Percentiles rank a stretch among this genome's conserved stretches.
These are phyloP conservation scores for Pseudomyrmex concolor DNA, from an alignment of 1,140 invertebrate genomes.

Conservation along the genomic window DNA sequence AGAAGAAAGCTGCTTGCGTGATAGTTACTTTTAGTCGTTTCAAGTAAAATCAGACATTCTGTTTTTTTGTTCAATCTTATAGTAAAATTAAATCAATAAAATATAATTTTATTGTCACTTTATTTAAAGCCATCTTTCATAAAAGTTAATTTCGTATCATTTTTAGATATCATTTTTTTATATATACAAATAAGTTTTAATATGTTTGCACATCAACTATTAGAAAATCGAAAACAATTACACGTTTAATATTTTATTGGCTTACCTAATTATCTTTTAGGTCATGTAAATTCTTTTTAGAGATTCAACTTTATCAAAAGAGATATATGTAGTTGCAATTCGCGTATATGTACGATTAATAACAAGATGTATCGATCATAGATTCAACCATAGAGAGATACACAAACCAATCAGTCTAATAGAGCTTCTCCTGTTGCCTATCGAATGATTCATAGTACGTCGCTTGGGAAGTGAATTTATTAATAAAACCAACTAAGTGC, in stretches of 20 bases:
- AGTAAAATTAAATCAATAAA: background rate
- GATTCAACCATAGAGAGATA: constrained; percentile 61
- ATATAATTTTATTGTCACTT: constrained; percentile 34
- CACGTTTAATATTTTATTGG: no score
- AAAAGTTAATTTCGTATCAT: background rate
- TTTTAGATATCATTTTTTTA: background rate
- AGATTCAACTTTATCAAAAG: constrained; percentile 25
- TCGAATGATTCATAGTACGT: constrained; percentile 76
- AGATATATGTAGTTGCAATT: constrained; percentile 45
- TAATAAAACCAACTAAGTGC: constrained; percentile 68
- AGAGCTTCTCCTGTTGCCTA: constrained; percentile 75
- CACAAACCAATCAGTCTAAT: constrained; percentile 77
- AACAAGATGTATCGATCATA: constrained; percentile 67
- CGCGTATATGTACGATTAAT: constrained; percentile 22
- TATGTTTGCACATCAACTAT: no score
- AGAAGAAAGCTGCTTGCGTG: background rate
- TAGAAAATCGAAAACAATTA: no score
- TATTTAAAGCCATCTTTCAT: constrained; percentile 29
- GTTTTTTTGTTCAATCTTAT: background rate
- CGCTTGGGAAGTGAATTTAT: constrained; percentile 76
- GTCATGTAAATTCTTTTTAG: no score
- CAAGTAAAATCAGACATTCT: background rate
- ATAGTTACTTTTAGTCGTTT: constrained; percentile 23
- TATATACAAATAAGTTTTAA: no score
- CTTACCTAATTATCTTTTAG: no score